Evolutionary conservation across 2,888 invertebrate genomes (phyloP), one percentile per base, ranked within the genome.

Genomic region (Mesoligia furuncula): DNA sequence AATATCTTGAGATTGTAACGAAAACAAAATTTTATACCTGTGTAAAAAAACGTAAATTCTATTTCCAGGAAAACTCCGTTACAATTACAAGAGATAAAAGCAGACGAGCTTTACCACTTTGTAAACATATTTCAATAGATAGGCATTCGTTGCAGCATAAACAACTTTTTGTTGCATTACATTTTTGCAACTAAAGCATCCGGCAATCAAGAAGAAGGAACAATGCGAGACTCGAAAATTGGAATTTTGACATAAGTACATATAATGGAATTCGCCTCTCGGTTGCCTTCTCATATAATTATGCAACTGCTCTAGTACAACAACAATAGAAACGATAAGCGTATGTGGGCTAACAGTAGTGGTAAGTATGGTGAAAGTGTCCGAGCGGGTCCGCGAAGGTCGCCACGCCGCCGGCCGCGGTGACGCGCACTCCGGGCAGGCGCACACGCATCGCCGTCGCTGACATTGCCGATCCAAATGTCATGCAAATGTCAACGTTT

Each of bases 281-380:
- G 77, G 74, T 85, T 78, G 77, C 85, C 78, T 86, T 88, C 81
- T 85, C 79, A 84, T 81, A 78, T 73, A 77, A 84, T 94, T 93
- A 91, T 86, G 93, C 90, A 93, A 93, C 80, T 90, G 89, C 82
- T 92, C 89, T 90, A 91, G 87, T 90, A 89, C 85, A 90, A 89
- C 89, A 92, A 93, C 93, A 94, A 94, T 92, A 85, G 89, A 74
- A 87, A 89, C 89, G 91, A 92, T 94, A 92, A 93, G 90, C 91
- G 90, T 90, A 93, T 93, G 92, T 93, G 91, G 93, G 92, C 91
- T 94, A 93, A 91, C 87, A 88, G 91, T 86, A 89, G 91, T 92
- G 90, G 91, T 90, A 85, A 93, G 79, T 81, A 80, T 77, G 94
- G 95, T 95, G 95, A 96, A 95, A 96, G 95, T 94, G 92, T 90